Evolutionary conservation across 2,888 invertebrate genomes (phyloP).

Genomic region (Apamea anceps): DNA sequence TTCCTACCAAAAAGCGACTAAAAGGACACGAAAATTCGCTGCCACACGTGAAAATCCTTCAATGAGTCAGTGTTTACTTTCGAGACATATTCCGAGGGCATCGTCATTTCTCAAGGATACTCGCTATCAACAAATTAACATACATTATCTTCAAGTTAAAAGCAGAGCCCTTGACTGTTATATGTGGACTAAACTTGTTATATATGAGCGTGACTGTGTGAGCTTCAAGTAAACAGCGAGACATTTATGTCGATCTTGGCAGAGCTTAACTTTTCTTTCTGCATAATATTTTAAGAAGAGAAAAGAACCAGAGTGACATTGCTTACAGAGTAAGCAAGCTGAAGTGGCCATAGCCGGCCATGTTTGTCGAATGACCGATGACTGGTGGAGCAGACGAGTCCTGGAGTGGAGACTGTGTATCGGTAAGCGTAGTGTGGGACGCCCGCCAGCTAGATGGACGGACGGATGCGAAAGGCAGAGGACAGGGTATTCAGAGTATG

Average conservation of each 20-base stretch:
- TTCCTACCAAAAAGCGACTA: slow-evolving; percentile 16
- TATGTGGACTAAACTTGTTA: slow-evolving; percentile 46
- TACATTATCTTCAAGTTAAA: slow-evolving; percentile 73
- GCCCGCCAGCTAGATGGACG: no score
- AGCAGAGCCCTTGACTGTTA: slow-evolving; percentile 73
- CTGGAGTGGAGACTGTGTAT: no score
- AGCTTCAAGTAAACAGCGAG: slow-evolving; percentile 21
- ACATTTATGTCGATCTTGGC: slow-evolving; percentile 15
- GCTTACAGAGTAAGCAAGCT: no score
- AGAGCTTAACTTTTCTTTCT: slow-evolving; percentile 10
- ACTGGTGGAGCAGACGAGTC: no score
- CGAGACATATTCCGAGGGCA: slow-evolving; percentile 42
- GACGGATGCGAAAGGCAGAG: no score
- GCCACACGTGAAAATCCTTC: slow-evolving; percentile 51
- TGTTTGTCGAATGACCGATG: no score
- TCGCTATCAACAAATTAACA: slow-evolving; percentile 75
- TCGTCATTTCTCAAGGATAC: slow-evolving; percentile 64
- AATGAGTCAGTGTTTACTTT: slow-evolving; percentile 62
- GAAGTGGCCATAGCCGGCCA: no score
- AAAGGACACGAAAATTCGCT: slow-evolving; percentile 49
- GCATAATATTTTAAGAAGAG: no score
- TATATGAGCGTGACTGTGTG: neutral
- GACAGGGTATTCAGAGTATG: neutral
- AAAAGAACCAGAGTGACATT: no score
- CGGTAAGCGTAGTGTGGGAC: no score